phyloP scores from a whole-genome alignment of 2,113 vertebrate genomes.

The Ivindomyrus marchei region DNA sequence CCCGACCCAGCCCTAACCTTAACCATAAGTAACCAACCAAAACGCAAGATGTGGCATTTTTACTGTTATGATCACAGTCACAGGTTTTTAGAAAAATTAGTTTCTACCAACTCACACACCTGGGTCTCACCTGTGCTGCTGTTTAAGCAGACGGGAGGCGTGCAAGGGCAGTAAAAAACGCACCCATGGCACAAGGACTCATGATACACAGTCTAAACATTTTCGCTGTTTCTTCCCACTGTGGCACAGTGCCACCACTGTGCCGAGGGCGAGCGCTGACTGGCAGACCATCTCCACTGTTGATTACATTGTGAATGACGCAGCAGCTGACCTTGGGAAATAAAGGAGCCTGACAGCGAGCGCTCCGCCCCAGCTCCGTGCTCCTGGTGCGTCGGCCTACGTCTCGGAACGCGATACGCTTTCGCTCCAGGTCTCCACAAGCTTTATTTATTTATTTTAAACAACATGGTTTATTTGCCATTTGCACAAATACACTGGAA shows the following conservation, averaged over 20 bases:
- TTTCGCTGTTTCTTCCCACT: neutral
- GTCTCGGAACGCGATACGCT: neutral
- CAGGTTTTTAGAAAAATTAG: neutral
- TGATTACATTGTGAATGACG: neutral
- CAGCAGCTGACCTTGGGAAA: neutral
- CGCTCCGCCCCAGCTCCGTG: neutral
- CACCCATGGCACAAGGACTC: neutral
- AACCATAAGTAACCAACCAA: neutral
- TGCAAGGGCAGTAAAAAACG: neutral
- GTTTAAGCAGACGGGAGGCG: neutral
- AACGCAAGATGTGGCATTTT: neutral
- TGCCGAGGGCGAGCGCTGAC: neutral
- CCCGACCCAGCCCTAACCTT: neutral
- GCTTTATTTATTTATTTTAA: neutral
- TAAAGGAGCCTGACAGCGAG: neutral
- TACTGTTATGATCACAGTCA: neutral
- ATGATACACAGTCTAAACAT: neutral
- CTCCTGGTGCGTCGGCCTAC: neutral
- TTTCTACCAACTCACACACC: neutral
- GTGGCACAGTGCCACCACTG: neutral
- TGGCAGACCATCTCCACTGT: neutral
- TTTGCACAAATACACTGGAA: neutral
- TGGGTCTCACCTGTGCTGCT: neutral
- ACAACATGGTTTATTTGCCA: too few species aligned
- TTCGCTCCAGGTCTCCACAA: neutral